Conservation (phyloP, 1,140 invertebrate genomes). For the Pseudomyrmex sp. region DNA sequence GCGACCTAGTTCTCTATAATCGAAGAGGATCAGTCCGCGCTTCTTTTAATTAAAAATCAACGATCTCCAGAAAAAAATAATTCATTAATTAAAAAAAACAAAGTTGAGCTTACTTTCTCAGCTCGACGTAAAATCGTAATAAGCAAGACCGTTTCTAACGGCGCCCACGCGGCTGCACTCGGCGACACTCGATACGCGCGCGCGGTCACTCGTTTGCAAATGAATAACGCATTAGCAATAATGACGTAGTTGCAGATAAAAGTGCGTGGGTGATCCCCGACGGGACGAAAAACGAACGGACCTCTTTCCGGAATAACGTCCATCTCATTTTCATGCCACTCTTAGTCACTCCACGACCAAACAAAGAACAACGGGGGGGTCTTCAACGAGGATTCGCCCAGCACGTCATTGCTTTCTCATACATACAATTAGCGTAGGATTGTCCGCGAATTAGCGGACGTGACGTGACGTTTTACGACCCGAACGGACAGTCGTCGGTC, state of each 20-base stretch:
- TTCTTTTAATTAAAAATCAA: constrained; percentile 53
- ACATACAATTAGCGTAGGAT: constrained; percentile 71
- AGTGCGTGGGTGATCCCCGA: constrained; percentile 27
- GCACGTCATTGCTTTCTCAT: constrained; percentile 58
- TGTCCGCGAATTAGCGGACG: constrained; percentile 60
- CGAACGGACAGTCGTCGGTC: constrained; percentile 56
- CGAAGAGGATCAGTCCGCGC: constrained; percentile 40
- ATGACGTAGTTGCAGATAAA: constrained; percentile 12
- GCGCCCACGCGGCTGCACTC: too few species aligned
- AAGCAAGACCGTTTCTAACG: neutral
- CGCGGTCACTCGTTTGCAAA: constrained; percentile 9
- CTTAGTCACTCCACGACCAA: constrained; percentile 35
- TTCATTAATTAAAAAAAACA: too few species aligned
- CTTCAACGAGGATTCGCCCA: neutral
- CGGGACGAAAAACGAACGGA: constrained; percentile 21
- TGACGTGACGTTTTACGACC: constrained; percentile 59
- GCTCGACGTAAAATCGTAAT: neutral
- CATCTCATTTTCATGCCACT: constrained; percentile 38
- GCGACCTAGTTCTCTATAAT: constrained; percentile 38
- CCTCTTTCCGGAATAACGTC: neutral
- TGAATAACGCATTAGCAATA: constrained; percentile 57
- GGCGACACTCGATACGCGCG: too few species aligned
- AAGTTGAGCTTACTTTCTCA: too few species aligned
- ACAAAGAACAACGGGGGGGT: constrained; percentile 1
- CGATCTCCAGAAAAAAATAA: too few species aligned